These are phyloP conservation scores for Halcyon badia DNA, from an alignment of 2,797 vertebrate genomes.

Conservation along the genomic window DNA sequence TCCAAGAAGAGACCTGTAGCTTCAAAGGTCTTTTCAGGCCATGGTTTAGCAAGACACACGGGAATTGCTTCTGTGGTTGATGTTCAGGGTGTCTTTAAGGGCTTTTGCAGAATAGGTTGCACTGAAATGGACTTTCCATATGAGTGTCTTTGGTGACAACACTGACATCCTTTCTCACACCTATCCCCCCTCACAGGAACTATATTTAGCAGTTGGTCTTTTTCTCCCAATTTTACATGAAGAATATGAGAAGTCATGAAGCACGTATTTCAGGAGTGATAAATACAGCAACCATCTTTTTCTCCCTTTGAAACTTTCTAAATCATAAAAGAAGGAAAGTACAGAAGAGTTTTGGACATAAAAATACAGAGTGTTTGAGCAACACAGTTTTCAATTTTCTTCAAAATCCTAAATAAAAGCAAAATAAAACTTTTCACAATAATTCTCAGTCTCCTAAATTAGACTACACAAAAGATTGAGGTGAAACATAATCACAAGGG, in stretches of 20 bases:
- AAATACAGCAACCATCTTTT: not conserved
- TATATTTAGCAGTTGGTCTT: not conserved
- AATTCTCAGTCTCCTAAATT: not conserved
- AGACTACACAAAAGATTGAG: not conserved
- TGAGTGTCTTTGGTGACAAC: not conserved
- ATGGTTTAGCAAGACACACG: not conserved
- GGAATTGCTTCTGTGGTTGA: not conserved
- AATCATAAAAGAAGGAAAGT: not conserved
- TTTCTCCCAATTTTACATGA: not conserved
- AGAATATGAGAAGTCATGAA: accelerated
- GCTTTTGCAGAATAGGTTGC: not conserved
- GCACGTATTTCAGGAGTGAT: not conserved
- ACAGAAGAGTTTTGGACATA: not conserved
- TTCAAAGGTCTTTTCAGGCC: not conserved
- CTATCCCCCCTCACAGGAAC: accelerated
- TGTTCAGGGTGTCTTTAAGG: not conserved
- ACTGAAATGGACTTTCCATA: not conserved
- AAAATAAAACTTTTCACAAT: not conserved
- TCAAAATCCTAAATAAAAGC: not conserved
- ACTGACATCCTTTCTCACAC: not conserved
- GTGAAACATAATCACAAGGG: not conserved
- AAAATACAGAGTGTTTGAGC: not conserved
- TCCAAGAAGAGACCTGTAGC: not conserved
- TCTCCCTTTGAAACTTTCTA: not conserved
- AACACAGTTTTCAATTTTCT: not conserved